These are phyloP conservation scores for Erinaceus europaeus DNA, from an alignment of 2,113 vertebrate species.

Conservation along the genomic window DNA sequence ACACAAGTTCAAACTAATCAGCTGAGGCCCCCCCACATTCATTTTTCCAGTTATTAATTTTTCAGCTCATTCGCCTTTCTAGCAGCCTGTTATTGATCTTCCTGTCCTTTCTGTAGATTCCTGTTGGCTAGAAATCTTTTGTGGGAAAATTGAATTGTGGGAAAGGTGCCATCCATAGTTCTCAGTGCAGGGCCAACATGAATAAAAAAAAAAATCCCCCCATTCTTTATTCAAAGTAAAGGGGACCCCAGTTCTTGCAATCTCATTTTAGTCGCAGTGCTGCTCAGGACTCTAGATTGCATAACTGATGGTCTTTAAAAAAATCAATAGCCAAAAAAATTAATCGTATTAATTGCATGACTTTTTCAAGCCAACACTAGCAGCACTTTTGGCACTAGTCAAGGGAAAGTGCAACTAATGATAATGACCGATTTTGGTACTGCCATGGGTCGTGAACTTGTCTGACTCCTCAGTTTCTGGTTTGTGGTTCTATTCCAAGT, in stretches of 20 bases:
- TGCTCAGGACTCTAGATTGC: background rate
- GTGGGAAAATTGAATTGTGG: background rate
- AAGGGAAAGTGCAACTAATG: slow-evolving; percentile 51
- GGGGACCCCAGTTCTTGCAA: background rate
- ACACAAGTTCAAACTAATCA: background rate
- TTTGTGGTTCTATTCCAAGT: slow-evolving; percentile 65
- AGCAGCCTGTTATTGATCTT: background rate
- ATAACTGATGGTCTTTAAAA: background rate
- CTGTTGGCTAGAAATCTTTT: slow-evolving; percentile 13
- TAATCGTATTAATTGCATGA: background rate
- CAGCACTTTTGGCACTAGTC: background rate
- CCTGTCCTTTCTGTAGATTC: background rate
- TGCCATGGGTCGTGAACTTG: slow-evolving; percentile 49
- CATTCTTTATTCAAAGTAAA: background rate
- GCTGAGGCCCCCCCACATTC: background rate
- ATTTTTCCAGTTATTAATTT: background rate
- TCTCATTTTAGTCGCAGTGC: background rate
- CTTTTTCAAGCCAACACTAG: background rate
- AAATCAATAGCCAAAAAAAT: background rate
- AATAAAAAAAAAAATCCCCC: background rate
- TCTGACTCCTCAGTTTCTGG: slow-evolving; percentile 60
- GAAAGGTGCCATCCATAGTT: background rate
- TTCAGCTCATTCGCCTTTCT: background rate
- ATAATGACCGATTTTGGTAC: slow-evolving; percentile 30
- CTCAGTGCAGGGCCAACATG: background rate